Evolutionary conservation across 2,113 vertebrate species (phyloP).

Genomic region (Menura novaehollandiae): DNA sequence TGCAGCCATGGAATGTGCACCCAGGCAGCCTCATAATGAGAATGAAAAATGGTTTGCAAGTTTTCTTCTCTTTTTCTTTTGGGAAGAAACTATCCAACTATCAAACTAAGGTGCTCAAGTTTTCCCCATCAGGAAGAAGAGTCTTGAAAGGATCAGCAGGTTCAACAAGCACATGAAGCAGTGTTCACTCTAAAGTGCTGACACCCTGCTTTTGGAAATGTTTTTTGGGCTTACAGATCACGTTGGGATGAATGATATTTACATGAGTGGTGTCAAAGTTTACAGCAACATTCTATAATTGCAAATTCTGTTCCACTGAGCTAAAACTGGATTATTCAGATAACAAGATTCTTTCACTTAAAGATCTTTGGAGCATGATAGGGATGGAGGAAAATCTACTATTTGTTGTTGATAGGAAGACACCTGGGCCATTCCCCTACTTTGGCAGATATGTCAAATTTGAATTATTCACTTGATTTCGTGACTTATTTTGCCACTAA

Average conservation of each 20-base stretch:
- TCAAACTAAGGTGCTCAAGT: neutral
- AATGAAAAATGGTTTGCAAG: neutral
- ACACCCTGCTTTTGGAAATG: neutral
- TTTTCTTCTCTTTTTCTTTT: neutral
- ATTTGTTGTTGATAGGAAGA: neutral
- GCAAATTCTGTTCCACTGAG: neutral
- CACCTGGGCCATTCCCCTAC: neutral
- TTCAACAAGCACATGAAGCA: neutral
- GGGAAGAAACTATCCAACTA: neutral
- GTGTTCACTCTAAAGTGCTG: neutral
- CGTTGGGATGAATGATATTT: neutral
- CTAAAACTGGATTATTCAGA: neutral
- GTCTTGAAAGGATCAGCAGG: neutral
- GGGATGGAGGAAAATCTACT: neutral
- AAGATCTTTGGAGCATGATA: conserved; percentile 10
- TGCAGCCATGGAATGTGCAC: neutral
- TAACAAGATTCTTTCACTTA: neutral
- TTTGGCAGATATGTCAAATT: neutral
- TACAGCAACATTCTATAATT: neutral
- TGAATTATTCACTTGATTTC: conserved; percentile 19
- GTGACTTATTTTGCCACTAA: conserved; percentile 8
- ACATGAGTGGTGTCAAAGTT: neutral
- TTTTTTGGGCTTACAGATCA: neutral
- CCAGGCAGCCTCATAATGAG: neutral
- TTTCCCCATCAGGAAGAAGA: neutral